These are phyloP conservation scores for Folsomia candida DNA, from an alignment of 2,888 invertebrate species.

Conservation along the genomic window DNA sequence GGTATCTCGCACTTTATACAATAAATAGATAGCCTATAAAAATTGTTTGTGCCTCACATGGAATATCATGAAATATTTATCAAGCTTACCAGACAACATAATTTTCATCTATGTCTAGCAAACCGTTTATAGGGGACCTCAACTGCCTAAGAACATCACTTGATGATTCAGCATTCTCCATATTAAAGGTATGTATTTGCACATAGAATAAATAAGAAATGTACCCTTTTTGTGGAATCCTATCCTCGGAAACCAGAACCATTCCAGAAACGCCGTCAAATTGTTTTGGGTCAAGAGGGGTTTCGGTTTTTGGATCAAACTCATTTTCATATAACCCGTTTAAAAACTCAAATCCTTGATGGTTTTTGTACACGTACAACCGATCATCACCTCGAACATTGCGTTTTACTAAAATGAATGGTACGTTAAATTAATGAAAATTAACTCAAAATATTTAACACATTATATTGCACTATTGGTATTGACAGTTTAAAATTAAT, in stretches of 20 bases:
- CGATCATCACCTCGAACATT: constrained; percentile 86
- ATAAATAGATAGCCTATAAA: too few species aligned
- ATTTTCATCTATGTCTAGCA: constrained; percentile 60
- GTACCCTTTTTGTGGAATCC: constrained; percentile 67
- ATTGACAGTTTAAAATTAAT: constrained; percentile 49
- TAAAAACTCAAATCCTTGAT: constrained; percentile 69
- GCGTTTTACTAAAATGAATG: constrained; percentile 61
- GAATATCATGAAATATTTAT: constrained; percentile 53
- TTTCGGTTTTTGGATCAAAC: constrained; percentile 54
- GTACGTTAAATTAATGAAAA: too few species aligned
- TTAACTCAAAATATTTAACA: too few species aligned
- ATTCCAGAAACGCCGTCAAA: constrained; percentile 82
- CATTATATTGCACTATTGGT: too few species aligned
- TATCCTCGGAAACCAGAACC: constrained; percentile 70
- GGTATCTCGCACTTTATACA: constrained; percentile 68
- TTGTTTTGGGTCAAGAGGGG: constrained; percentile 63
- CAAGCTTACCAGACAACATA: constrained; percentile 56
- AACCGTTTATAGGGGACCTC: constrained; percentile 68
- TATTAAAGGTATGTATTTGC: constrained; percentile 1
- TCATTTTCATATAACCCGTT: constrained; percentile 67
- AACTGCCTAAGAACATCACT: constrained; percentile 58
- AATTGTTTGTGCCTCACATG: too few species aligned
- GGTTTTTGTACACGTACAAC: constrained; percentile 76
- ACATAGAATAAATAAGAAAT: constrained; percentile 50
- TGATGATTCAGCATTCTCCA: background rate